Evolutionary conservation across 2,797 vertebrate genomes (phyloP), one percentile per base, ranked within the genome.

Genomic region (Myripristis murdjan): DNA sequence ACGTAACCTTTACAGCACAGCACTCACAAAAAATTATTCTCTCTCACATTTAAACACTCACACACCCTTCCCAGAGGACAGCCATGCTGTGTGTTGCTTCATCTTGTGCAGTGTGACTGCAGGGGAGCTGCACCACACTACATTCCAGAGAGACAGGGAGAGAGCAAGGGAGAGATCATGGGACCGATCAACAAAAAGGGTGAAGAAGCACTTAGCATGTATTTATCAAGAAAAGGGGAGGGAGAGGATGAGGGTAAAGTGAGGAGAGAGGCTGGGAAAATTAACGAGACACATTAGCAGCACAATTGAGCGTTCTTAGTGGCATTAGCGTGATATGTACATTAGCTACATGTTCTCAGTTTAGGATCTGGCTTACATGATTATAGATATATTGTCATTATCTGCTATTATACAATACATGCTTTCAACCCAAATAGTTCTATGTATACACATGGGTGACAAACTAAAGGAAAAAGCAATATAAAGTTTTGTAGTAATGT

Each of bases 61-160:
- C 46, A 24, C 66, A 68, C 15, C 16, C 8, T 20, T 47, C 51
- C 23, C 48, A 18, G 43, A 67, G 79, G 57, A 67, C 79, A 56
- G 28, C 33, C 59, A 2, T 16, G 16, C 53, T 39, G 37, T 35
- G 77, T 64, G 54, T 70, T 78, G 71, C 61, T 77, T 83, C 46
- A 71, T 84, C 56, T 70, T 79, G 54, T 83, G 57, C 77, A 77
- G 84, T 3, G 68, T 3, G 68, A 68, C 79, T 82, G 70, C 44
- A 82, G 73, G 79, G 46, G 41, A 79, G 79, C 54, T 43, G 73
- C 70, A 84, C 46, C 78, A 33, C 39, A 85, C 75, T 77, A 69
- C 48, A 79, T 64, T 74, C 81, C 69, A 75, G 74, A 58, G 82
- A 87, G 70, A 51, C 43, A 37, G 54, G 73, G 73, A 57, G 82